Evolutionary conservation across 2,888 invertebrate genomes (phyloP).

Genomic region (Ditula angustiorana): DNA sequence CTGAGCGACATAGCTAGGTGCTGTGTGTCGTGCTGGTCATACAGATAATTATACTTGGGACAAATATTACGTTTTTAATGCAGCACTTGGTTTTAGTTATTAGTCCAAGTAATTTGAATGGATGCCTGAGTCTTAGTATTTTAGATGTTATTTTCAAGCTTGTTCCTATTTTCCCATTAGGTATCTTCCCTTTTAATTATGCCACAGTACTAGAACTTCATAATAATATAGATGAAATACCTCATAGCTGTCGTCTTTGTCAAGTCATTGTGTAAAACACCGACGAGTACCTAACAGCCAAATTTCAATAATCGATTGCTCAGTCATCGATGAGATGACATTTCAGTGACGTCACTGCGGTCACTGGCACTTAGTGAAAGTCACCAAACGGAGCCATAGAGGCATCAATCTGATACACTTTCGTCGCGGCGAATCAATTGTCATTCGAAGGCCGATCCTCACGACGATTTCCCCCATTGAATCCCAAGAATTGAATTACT

Average conservation of each 20-base stretch:
- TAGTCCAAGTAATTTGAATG: too few relatives aligned
- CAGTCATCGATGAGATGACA: slow-evolving; percentile 33
- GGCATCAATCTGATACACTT: slow-evolving; percentile 77
- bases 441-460: slow-evolving; percentile 66
- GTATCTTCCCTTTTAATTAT: too few relatives aligned
- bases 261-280: slow-evolving; percentile 4
- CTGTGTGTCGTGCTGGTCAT: too few relatives aligned
- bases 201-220: too few relatives aligned
- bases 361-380: slow-evolving; percentile 74
- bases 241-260: background rate
- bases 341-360: slow-evolving; percentile 45
- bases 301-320: slow-evolving; percentile 25
- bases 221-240: background rate
- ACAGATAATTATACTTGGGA: too few relatives aligned
- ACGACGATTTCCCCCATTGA: slow-evolving; percentile 58
- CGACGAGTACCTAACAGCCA: slow-evolving; percentile 1
- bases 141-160: too few relatives aligned
- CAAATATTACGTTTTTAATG: too few relatives aligned
- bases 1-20: too few relatives aligned
- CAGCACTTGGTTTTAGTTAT: too few relatives aligned
- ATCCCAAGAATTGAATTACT: background rate
- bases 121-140: too few relatives aligned
- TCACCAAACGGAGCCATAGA: slow-evolving; percentile 58
- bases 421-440: slow-evolving; percentile 73
- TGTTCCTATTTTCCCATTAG: too few relatives aligned